Evolutionary conservation across 2,888 invertebrate species (phyloP).

Genomic region (Andrena haemorrhoa): DNA sequence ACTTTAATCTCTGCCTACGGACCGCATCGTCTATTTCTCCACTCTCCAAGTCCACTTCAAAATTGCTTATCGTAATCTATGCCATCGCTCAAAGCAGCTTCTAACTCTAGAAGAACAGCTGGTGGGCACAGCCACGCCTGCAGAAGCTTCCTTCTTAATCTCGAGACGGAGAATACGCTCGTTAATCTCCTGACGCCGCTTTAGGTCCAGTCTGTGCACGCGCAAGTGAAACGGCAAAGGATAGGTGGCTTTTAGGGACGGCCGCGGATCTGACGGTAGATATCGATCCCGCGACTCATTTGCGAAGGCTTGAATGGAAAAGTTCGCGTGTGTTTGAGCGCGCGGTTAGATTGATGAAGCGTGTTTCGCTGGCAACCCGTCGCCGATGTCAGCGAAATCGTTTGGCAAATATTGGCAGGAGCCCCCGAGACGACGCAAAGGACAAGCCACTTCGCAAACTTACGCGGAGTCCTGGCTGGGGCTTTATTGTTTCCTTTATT

Average conservation of each 20-base stretch:
- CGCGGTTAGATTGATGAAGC: conserved; percentile 41
- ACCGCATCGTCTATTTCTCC: no score
- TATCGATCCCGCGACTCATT: conserved; percentile 58
- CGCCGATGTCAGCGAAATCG: neutral
- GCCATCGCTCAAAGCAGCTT: no score
- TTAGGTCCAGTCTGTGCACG: neutral
- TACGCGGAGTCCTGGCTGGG: neutral
- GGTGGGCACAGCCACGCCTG: no score
- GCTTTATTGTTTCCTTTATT: conserved; percentile 1
- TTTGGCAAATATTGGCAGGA: neutral
- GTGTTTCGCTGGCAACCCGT: neutral
- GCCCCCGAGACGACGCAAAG: neutral
- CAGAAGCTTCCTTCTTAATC: no score
- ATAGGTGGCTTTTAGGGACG: conserved; percentile 54
- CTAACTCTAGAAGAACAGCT: no score
- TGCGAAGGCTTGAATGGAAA: conserved; percentile 38
- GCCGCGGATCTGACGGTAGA: conserved; percentile 54
- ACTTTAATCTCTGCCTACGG: no score
- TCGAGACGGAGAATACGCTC: neutral
- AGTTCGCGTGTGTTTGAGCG: conserved; percentile 32
- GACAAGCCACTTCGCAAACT: neutral
- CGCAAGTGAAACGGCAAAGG: conserved; percentile 40
- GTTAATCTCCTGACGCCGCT: conserved; percentile 1
- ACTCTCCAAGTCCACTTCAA: no score
- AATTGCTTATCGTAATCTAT: no score